These are phyloP conservation scores for Parauchenoglanis punctatus DNA, from an alignment of 2,797 vertebrate genomes.

Conservation along the genomic window DNA sequence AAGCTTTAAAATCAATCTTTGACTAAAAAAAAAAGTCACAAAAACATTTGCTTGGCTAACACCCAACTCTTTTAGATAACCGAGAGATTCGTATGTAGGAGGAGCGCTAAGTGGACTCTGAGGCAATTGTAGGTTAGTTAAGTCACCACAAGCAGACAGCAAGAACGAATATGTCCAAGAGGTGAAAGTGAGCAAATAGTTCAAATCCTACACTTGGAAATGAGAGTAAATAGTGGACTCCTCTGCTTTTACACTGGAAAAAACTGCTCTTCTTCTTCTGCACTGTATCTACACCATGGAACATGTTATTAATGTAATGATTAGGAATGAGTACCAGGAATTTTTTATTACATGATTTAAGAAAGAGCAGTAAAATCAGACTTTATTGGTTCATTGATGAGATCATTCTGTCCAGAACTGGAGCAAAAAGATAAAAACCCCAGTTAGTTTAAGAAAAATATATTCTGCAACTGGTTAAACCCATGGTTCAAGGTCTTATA, in stretches of 20 bases:
- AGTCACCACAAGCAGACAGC: background rate
- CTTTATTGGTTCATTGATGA: background rate
- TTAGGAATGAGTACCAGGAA: background rate
- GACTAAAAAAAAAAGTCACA: background rate
- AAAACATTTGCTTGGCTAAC: background rate
- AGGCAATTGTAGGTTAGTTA: background rate
- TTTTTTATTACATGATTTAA: background rate
- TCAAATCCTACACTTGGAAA: background rate
- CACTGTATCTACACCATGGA: background rate
- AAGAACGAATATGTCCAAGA: too few relatives aligned
- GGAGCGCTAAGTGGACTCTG: background rate
- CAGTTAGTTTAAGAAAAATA: background rate
- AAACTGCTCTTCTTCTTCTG: background rate
- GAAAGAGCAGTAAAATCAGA: background rate
- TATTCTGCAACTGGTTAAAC: background rate
- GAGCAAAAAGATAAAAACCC: background rate
- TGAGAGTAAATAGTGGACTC: background rate
- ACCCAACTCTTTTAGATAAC: background rate
- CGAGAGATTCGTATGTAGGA: background rate
- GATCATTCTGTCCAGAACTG: background rate
- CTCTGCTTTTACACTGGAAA: background rate
- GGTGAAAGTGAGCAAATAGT: background rate
- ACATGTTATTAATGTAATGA: background rate
- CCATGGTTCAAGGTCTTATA: background rate
- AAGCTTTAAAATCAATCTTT: background rate